Base-by-base conservation (phyloP, 1,140 invertebrate genomes). In the Muscidifurax raptorellus region DNA sequence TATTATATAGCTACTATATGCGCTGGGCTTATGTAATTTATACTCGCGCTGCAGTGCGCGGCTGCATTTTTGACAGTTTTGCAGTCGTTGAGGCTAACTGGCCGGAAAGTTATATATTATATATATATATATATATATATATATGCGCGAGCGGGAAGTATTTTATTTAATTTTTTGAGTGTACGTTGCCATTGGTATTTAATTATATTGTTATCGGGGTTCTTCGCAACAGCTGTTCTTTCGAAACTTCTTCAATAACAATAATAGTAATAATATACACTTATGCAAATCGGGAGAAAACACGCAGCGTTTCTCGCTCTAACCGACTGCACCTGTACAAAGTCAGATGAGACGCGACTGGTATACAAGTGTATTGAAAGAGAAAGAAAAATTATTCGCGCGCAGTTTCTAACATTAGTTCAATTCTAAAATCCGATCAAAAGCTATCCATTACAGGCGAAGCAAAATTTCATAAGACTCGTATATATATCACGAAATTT, bases 11-110 rank as follows among this genome's bases (percentile, higher is more conserved):
- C 36, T 40, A 40, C 36, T n/a, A 18, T 13, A 32, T 18, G n/a
- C 59, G 75, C 40, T 28, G 1, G 27, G 4, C 12, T 77, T 64
- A 32, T 64, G 75, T n/a, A 77, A 77, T 77, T 77, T 64, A 28
- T 25, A 13, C 30, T 27, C 67, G 10, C 67, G 66, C 25, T 69
- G n/a, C 1, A 66, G 6, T 2, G 25, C 64, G 10, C 0, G 2
- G 12, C 28, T 28, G 3, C 15, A 6, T 69, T 69, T 69, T 69
- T 28, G 67, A 69, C 67, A 74, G 52, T 59, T 59, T 59, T 59
- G 36, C 36, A 40, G 36, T 40, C 36, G 36, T 10, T 40, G 18
- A 2, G 22, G 52, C 52, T 59, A 59, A 59, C 52, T 22, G 22
- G 52, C 52, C 52, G 52, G 52, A 59, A 59, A 59, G 52, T 59